Evolutionary conservation across 2,113 vertebrate species (phyloP), one percentile per base, ranked within the genome.

Genomic region (Silurus glanis): DNA sequence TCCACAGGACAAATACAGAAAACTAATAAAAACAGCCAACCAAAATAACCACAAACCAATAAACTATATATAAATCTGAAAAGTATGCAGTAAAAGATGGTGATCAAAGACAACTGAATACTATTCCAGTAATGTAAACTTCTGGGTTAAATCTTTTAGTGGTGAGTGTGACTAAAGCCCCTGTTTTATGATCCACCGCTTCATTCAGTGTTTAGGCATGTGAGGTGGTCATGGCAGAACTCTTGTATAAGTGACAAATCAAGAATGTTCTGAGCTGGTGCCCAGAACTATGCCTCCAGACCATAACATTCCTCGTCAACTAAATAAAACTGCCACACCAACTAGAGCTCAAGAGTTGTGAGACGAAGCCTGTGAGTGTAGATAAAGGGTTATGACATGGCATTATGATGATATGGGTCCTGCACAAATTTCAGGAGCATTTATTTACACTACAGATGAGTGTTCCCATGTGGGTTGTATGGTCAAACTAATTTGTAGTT

Each of bases 211-310:
- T 49, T 53, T 10, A n/a, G 21, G 47, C 47, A 75, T 0, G 12
- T 75, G 49, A 0, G 1, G 5, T 14, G 47, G 4, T 75, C 72
- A 75, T 51, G 47, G 49, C 53, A 75, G 49, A 75, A n/a, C 21
- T 53, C 72, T 13, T 51, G 47, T 53, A 75, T 51, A 75, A 74
- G 71, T 74, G 71, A 74, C 71, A 74, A 74, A 74, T 74, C 19
- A 51, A 23, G 47, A 45, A 51, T 74, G 71, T 74, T 49, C 71
- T 74, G 45, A 21, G 45, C 71, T 53, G 72, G 5, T 75, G n/a
- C 21, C 72, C 51, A 55, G 25, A 78, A 25, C 75, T 25, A 25
- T 78, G 75, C 74, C 74, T 76, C 23, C 9, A 9, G 47, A 12
- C 72, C 49, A 76, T 76, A 76, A 76, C 74, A 76, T 49, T 76